These are phyloP conservation scores for Notarius quadriscutis DNA, from an alignment of 2,113 vertebrate species.

Conservation along the genomic window DNA sequence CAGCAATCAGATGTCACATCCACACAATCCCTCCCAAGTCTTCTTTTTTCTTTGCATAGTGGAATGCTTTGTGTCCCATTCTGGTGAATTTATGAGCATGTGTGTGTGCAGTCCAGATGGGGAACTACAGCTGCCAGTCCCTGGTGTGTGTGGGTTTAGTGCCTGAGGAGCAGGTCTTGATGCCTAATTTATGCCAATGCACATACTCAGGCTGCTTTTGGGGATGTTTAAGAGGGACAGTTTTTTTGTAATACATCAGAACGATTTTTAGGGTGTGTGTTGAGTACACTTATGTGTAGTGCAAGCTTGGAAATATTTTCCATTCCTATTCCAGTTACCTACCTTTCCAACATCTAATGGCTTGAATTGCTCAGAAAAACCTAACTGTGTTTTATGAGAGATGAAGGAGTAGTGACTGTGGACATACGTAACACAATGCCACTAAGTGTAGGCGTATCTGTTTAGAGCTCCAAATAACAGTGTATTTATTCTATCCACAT, in stretches of 20 bases:
- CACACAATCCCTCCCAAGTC: not conserved
- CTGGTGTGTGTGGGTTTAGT: conserved; percentile 51
- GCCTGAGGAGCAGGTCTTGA: conserved; percentile 59
- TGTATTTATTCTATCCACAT: not conserved
- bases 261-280: not conserved
- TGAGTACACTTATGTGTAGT: not conserved
- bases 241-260: conserved; percentile 3
- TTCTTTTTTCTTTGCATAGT: conserved; percentile 13
- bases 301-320: not conserved
- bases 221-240: conserved; percentile 8
- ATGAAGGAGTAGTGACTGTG: not conserved
- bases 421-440: not conserved
- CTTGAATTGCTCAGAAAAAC: not conserved
- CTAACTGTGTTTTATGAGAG: not conserved
- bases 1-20: not conserved
- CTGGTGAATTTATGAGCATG: conserved; percentile 29
- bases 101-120: conserved; percentile 59
- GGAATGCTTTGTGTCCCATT: conserved; percentile 49
- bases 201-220: conserved; percentile 36
- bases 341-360: not conserved
- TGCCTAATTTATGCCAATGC: conserved; percentile 63
- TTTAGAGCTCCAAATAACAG: not conserved
- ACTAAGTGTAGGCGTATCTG: not conserved
- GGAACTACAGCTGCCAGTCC: conserved; percentile 67
- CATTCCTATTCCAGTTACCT: not conserved